phyloP scores from a whole-genome alignment of 37 sponge, comb jelly and placozoan species.

The Chondrosia reniformis region DNA sequence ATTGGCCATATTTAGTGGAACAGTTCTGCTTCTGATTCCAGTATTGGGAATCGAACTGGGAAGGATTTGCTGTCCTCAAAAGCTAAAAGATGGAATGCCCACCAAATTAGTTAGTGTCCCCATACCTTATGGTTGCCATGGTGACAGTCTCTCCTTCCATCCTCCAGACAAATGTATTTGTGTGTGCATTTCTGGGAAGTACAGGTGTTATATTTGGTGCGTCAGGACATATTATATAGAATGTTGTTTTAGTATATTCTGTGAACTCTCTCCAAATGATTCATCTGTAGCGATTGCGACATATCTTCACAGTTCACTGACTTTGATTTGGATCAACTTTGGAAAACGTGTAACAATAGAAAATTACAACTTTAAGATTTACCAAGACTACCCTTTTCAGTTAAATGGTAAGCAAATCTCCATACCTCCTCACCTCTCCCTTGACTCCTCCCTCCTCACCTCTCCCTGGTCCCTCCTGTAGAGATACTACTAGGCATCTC shows the following conservation, averaged over 20 bases:
- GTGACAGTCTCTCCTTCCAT: not conserved
- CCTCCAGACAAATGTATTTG: not conserved
- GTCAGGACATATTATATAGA: not conserved
- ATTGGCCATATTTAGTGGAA: constrained; percentile 3
- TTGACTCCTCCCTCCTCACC: too few relatives aligned
- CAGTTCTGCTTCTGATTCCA: constrained; percentile 2
- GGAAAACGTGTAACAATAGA: not conserved
- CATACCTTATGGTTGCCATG: not conserved
- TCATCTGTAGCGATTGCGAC: not conserved
- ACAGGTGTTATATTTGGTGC: constrained; percentile 6
- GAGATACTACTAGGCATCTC: not conserved
- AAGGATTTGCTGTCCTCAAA: not conserved
- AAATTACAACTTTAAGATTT: not conserved
- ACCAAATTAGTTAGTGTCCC: constrained; percentile 1
- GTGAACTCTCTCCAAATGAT: too few relatives aligned
- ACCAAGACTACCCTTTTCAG: not conserved
- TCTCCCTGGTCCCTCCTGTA: not conserved
- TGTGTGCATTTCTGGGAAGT: constrained; percentile 14
- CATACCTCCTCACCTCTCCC: not conserved
- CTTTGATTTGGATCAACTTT: not conserved
- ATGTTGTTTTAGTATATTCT: not conserved
- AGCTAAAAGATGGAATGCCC: not conserved
- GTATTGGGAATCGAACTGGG: not conserved
- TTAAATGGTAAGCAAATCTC: not conserved
- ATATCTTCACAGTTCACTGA: not conserved